Base-by-base conservation (phyloP, 2,888 invertebrate genomes). In the Eulithis prunata region DNA sequence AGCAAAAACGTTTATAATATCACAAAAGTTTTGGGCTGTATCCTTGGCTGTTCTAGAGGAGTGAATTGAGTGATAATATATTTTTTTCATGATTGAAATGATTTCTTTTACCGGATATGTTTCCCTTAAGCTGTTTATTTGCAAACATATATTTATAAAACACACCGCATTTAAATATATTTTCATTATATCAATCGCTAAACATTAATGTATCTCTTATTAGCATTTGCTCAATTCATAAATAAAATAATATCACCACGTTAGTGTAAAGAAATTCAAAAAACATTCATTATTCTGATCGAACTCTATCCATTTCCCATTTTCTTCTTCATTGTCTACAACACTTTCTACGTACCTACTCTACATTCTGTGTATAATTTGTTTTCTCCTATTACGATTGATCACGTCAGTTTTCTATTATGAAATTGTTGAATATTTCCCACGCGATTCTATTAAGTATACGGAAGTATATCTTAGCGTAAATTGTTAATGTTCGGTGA, bases 351-450 rank as follows among this genome's bases (percentile, higher is more conserved):
- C 69, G 69, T 68, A 70, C n/a, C n/a, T n/a, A n/a, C 56, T 67
- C 72, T 41, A 71, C 61, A 68, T 74, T 71, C 64, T 36, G 51
- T 49, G 57, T 59, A 45, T 61, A 57, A 62, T 73, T 71, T 71
- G 66, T 69, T 66, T 61, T 66, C 62, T 71, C 49, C 36, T 62
- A 60, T 71, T 72, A 70, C 66, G 69, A 47, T 14, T 28, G 49
- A 10, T 53, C 66, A 65, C 61, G 69, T 65, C 49, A 74, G 67
- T 64, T 75, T 78, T 72, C 75, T 64, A 74, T 78, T 73, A 77
- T 68, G 71, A 74, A 68, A 74, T 64, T 70, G 64, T 64, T 51
- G 58, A 63, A 58, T 43, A 14, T 32, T 56, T 66, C 69, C 43
- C 63, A 69, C 58, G 63, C 54, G 12, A 64, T 52, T 62, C 58